Base-by-base conservation (phyloP, 2,113 vertebrate genomes). In the Amphilophus citrinellus region DNA sequence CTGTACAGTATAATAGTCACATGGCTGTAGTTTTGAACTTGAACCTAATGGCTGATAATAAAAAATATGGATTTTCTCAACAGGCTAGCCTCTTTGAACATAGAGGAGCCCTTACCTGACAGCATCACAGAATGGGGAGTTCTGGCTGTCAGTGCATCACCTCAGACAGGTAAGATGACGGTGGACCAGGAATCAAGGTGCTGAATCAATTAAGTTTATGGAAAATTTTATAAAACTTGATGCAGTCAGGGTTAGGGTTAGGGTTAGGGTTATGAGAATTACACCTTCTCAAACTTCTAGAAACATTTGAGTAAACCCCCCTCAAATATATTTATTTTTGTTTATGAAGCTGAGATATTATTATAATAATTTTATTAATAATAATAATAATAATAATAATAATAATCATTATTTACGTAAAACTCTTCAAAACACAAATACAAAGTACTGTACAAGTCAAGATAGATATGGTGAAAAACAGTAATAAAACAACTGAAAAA, bases 41-140 rank as follows among this genome's bases (percentile, higher is more conserved):
- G n/a, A 3, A 73, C n/a, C 50, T 1, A 14, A 10, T 2, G 30
- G 0, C 24, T 79, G 4, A 20, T 79, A 0, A 22, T 56, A 53
- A 17, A 42, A 6, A 2, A 39, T 18, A 6, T 65, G 2, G 42
- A 79, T 88, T 35, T 85, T 3, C 80, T 80, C 35, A 17, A 73
- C 92, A 96, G 95, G 79, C 61, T 96, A 44, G 92, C 95, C 1
- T 85, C 82, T 3, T 9, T 13, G 35, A 77, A 32, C 0, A 11
- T 95, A 30, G 11, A 15, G 1, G 32, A 75, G 0, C 24, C 91
- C 1, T 84, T 96, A 57, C 95, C 95, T 1, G 96, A 96, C 91
- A 96, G 95, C 71, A 96, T 96, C 91, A 96, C 96, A 10, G 92
- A 96, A 89, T 96, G 95, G 96, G 95, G 96, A 3, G 35, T 96